phyloP scores from a whole-genome alignment of 2,888 invertebrate genomes.

The Lamellibrachia satsuma region DNA sequence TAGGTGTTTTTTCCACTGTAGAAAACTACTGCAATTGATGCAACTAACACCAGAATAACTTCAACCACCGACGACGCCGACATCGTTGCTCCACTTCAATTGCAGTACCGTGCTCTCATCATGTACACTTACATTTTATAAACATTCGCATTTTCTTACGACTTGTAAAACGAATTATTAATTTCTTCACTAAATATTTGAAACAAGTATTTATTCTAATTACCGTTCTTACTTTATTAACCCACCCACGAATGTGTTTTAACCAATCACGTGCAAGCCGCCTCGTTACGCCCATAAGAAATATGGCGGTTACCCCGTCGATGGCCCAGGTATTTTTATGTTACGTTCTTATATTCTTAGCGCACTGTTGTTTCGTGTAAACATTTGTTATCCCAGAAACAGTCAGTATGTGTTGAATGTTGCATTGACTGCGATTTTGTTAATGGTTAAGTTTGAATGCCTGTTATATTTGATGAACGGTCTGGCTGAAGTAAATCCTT shows the following conservation, averaged over 20 bases:
- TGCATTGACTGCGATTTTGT: neutral
- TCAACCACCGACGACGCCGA: slow-evolving; percentile 1
- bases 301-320: slow-evolving; percentile 17
- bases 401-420: neutral
- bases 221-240: neutral
- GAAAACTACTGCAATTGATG: neutral
- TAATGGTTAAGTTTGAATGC: neutral
- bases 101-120: neutral
- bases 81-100: neutral
- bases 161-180: neutral
- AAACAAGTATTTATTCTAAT: neutral
- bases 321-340: neutral
- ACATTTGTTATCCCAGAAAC: neutral
- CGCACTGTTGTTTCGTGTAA: neutral
- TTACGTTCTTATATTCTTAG: neutral
- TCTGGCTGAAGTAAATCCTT: neutral
- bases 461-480: neutral
- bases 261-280: neutral
- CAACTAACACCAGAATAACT: neutral
- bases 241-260: neutral
- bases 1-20: slow-evolving; percentile 18
- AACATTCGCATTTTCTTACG: neutral
- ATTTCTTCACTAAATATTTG: neutral
- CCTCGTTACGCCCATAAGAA: slow-evolving; percentile 13
- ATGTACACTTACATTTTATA: neutral